Base-by-base conservation (phyloP, 2,797 vertebrate genomes). In the Channa striata region DNA sequence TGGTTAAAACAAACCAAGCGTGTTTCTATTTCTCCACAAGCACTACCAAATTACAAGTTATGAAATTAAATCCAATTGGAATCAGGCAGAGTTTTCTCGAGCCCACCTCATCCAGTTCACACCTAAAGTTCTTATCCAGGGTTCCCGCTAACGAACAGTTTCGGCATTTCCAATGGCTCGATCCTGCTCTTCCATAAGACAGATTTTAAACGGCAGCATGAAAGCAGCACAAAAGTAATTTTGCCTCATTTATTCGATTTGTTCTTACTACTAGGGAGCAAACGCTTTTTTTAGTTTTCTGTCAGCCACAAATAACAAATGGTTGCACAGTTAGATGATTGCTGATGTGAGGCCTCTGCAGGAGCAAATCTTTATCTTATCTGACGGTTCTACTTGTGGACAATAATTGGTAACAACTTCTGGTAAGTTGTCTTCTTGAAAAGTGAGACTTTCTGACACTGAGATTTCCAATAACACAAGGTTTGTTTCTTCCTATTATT, bases 271-370 rank as follows among this genome's bases (percentile, higher is more conserved):
- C 40, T 39, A 9, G 9, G 50, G 37, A 42, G 8, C 2, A 3
- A 42, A 21, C 25, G n/a, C n/a, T n/a, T n/a, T 9, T 21, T 21
- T n/a, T 12, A 23, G n/a, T n/a, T n/a, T n/a, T n/a, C 23, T 11
- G 17, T 64, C 42, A 47, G 72, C 23, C 36, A 51, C 33, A 40
- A 46, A 40, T 67, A 33, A 72, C 37, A 39, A 59, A 30, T 19
- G 0, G n/a, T 10, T 25, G 2, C 44, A 25, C n/a, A 50, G 9
- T 59, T 56, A 34, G 25, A 60, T 53, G 13, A 30, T 30, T 6
- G 25, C 25, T n/a, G n/a, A n/a, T n/a, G n/a, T n/a, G n/a, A n/a
- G n/a, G 42, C 17, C 42, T n/a, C 2, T 19, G 19, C 17, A 8
- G 19, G 8, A n/a, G 7, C 42, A 19, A 44, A 8, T 16, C 17